These are phyloP conservation scores for Ruditapes philippinarum DNA, from an alignment of 1,140 invertebrate species.

Conservation along the genomic window DNA sequence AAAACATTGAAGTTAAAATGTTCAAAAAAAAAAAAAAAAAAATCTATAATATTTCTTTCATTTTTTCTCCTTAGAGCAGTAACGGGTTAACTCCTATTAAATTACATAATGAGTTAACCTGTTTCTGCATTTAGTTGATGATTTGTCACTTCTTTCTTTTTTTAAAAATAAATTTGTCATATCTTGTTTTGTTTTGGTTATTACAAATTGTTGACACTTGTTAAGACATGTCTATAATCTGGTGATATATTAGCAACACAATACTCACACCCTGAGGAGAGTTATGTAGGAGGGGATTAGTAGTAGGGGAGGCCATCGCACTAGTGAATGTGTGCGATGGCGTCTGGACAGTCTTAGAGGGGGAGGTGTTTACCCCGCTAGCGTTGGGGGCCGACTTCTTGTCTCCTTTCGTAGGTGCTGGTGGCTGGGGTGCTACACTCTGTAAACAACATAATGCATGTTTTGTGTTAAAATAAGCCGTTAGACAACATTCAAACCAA, in stretches of 20 bases:
- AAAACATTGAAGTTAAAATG: no score
- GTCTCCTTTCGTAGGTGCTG: slow-evolving; percentile 76
- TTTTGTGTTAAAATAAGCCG: slow-evolving; percentile 27
- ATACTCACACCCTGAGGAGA: slow-evolving; percentile 77
- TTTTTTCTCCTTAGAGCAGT: no score
- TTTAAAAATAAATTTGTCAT: no score
- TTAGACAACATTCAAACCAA: slow-evolving; percentile 48
- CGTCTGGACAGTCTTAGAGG: slow-evolving; percentile 76
- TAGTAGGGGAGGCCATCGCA: slow-evolving; percentile 71
- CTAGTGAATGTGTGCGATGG: slow-evolving; percentile 63
- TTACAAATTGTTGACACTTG: no score
- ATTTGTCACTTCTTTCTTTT: no score
- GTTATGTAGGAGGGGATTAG: slow-evolving; percentile 64
- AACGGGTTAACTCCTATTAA: no score
- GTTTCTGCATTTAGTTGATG: no score
- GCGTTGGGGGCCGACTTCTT: slow-evolving; percentile 78
- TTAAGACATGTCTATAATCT: background rate
- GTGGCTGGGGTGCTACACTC: slow-evolving; percentile 75
- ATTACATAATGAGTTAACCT: no score
- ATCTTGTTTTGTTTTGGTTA: no score
- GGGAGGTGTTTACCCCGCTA: slow-evolving; percentile 80
- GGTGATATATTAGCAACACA: background rate
- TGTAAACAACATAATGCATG: slow-evolving; percentile 68
- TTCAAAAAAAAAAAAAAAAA: no score
- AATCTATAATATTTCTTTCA: no score